A percentile compares a stretch with the other conserved stretches of the same genome.
Evolutionary conservation across 2,113 vertebrate genomes (phyloP).

Genomic region (Embiotoca jacksoni): DNA sequence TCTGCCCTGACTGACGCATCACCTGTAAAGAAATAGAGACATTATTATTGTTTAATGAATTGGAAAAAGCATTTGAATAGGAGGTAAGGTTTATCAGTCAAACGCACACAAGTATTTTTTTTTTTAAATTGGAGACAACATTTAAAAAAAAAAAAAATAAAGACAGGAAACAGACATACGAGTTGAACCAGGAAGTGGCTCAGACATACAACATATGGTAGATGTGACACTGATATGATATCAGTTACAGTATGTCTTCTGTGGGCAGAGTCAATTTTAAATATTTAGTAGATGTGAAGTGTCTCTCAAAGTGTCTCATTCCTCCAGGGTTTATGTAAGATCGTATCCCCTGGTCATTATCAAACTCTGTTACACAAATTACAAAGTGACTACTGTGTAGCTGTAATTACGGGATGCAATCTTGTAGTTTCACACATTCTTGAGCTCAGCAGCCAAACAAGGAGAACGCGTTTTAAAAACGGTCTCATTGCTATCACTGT

Average conservation of each 20-base stretch:
- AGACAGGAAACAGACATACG: background rate
- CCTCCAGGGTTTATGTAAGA: conserved; percentile 14
- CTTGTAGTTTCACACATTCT: background rate
- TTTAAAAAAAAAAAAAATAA: background rate
- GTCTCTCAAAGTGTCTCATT: conserved; percentile 17
- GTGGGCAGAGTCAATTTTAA: conserved; percentile 41
- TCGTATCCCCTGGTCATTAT: conserved; percentile 2
- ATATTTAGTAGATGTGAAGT: conserved; percentile 53
- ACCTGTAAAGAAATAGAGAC: conserved; percentile 50
- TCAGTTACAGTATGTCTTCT: conserved; percentile 39
- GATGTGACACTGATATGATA: conserved; percentile 36
- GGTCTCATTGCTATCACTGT: too few relatives aligned
- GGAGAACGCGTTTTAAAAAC: background rate
- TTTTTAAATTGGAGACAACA: too few relatives aligned
- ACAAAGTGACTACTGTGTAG: background rate
- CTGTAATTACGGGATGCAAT: background rate
- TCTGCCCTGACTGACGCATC: conserved; percentile 70
- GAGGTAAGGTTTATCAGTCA: too few relatives aligned
- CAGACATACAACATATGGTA: conserved; percentile 49
- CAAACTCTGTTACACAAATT: background rate
- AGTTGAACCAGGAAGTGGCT: conserved; percentile 31
- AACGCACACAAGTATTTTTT: background rate
- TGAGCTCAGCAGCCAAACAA: background rate
- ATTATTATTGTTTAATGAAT: background rate
- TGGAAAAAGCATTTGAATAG: background rate